Evolutionary conservation across 2,797 vertebrate species (phyloP), one percentile per base, ranked within the genome.

Genomic region (Lutjanus argentimaculatus): DNA sequence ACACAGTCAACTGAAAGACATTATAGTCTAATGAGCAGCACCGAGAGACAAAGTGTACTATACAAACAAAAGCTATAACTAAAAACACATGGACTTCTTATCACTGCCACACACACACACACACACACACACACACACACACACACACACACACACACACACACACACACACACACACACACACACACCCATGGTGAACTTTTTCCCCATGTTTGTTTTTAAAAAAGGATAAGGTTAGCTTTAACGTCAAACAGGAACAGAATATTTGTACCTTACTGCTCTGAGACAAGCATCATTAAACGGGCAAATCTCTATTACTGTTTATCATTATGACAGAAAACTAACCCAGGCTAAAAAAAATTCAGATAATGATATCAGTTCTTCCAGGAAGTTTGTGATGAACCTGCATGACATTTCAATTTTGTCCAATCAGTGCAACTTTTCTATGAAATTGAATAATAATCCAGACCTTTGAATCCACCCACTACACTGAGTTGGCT

Each of bases 61-160:
- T 53, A 71, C 66, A 82, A 91, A 82, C 79, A 89, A 75, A 83
- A 80, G 25, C 56, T 62, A 63, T 36, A 46, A 79, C 30, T 53
- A 45, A 87, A 84, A 86, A 77, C 62, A 66, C 52, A 36, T 4
- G 3, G 48, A 68, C 67, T 58, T 55, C 53, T 55, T 76, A 86
- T 84, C 72, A 30, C 25, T 30, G 25, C 25, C 25, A 30, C 25
- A 30, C 25, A 30, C 25, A 30, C 25, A 30, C 25, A 82, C 9
- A 72, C 51, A 56, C n/a, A n/a, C n/a, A n/a, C n/a, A n/a, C n/a
- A n/a, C n/a, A n/a, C n/a, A n/a, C n/a, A n/a, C n/a, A n/a, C n/a
- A n/a, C n/a, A n/a, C n/a, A n/a, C n/a, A n/a, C n/a, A n/a, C n/a
- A n/a, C n/a, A n/a, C n/a, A n/a, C n/a, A n/a, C n/a, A n/a, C n/a